phyloP scores from a whole-genome alignment of 2,113 vertebrate species.

The Mesocricetus auratus region DNA sequence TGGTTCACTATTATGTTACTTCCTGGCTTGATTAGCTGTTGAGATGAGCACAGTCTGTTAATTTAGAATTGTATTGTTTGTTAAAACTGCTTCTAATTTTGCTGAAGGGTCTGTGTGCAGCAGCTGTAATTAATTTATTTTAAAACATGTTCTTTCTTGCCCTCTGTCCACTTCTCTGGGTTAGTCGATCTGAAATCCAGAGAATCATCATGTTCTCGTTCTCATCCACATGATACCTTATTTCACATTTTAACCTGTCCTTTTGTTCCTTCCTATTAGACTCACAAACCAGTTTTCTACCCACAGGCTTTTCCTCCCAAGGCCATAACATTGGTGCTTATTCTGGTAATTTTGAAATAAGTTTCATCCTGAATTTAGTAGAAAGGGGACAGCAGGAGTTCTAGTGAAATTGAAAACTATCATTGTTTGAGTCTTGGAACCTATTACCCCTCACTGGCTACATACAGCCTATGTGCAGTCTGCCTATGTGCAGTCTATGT shows the following conservation, averaged over 20 bases:
- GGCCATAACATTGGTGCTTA: conserved; percentile 38
- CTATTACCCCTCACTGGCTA: not conserved
- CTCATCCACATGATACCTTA: conserved; percentile 35
- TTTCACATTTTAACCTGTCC: conserved; percentile 53
- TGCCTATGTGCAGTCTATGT: too few species aligned
- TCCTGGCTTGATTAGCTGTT: conserved; percentile 58
- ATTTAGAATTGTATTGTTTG: conserved; percentile 62
- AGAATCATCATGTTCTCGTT: conserved; percentile 9
- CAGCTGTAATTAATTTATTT: conserved; percentile 73
- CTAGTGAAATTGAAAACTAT: conserved; percentile 62
- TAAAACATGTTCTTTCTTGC: conserved; percentile 70
- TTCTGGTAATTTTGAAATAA: conserved; percentile 66
- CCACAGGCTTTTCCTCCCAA: conserved; percentile 30
- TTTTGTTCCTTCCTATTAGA: conserved; percentile 1
- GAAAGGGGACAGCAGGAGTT: not conserved
- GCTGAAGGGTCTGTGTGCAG: conserved; percentile 61
- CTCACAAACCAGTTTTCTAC: conserved; percentile 37
- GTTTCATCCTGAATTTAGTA: conserved; percentile 13
- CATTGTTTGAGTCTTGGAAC: conserved; percentile 43
- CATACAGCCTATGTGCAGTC: not conserved
- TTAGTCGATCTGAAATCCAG: conserved; percentile 62
- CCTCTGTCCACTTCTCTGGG: conserved; percentile 46
- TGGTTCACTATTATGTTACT: conserved; percentile 56
- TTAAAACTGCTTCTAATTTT: conserved; percentile 74
- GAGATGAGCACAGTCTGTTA: conserved; percentile 60